Conservation (phyloP, 2,113 vertebrate genomes). For the Rhinopomastus cyanomelas region DNA sequence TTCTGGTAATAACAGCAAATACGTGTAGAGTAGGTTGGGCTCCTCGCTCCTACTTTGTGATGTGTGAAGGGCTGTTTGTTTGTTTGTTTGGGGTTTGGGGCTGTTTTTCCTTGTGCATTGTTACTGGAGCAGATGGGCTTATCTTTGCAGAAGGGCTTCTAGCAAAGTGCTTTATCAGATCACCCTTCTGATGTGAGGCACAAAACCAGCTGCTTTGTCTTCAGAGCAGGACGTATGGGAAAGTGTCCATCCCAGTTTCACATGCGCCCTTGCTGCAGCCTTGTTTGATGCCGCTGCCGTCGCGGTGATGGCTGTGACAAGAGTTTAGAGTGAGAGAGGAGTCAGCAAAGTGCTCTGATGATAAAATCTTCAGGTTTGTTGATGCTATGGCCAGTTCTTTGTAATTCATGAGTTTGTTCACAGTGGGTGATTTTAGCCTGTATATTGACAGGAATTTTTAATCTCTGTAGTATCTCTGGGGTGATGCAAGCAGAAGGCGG, state of each 20-base stretch:
- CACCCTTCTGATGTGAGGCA: background rate
- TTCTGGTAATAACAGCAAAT: background rate
- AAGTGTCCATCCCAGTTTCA: background rate
- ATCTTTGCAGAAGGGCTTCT: conserved; percentile 38
- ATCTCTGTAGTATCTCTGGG: conserved; percentile 33
- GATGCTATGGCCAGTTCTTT: conserved; percentile 22
- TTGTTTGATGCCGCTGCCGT: conserved; percentile 31
- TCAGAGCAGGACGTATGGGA: conserved; percentile 2
- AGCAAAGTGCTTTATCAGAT: conserved; percentile 52
- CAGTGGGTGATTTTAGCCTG: background rate
- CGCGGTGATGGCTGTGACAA: background rate
- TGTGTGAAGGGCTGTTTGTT: background rate
- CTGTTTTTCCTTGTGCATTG: conserved; percentile 39
- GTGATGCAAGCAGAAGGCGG: conserved; percentile 45
- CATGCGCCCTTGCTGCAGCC: conserved; percentile 7
- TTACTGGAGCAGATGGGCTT: conserved; percentile 52
- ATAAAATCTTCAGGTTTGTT: conserved; percentile 53
- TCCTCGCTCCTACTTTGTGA: background rate
- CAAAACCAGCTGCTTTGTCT: background rate
- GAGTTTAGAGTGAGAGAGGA: conserved; percentile 23
- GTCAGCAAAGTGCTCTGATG: conserved; percentile 32
- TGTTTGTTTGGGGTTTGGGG: background rate
- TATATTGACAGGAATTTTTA: conserved; percentile 40
- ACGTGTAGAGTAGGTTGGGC: background rate
- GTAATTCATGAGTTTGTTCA: conserved; percentile 57